Base-by-base conservation (phyloP, 2,888 invertebrate genomes). In the Sycophila texana region DNA sequence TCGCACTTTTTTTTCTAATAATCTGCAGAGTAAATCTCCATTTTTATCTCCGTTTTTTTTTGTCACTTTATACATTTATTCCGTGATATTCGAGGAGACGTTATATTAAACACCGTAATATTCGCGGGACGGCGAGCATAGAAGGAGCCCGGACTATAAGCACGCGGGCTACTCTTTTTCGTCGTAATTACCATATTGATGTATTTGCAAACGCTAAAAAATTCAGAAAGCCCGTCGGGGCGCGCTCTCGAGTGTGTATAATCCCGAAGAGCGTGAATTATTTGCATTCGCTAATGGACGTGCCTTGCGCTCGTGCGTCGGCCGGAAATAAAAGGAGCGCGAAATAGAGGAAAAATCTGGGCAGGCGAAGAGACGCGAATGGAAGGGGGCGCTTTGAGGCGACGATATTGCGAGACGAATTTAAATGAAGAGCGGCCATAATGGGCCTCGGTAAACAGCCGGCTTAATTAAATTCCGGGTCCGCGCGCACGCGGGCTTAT, bases 211-310 rank as follows among this genome's bases (percentile, higher is more conserved):
- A 14, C 22, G 53, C 13, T 73, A 67, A 73, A 73, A 77, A 61
- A 77, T 71, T 57, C 71, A 71, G 57, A 13, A 7, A 22, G 53
- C 16, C 53, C 7, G 16, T 2, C 47, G n/a, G 10, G 39, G 12
- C 16, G 75, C 61, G 39, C 39, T 39, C 39, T 39, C 39, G 39
- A 39, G 53, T 16, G 22, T 61, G 30, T 55, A 73, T 78, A 70
- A 74, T 74, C 70, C 65, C 22, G 63, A n/a, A 20, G 67, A 61
- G 22, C 65, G 58, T 79, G 74, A 79, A 79, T 79, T 79, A 79
- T 74, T 79, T 74, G 79, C 70, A 71, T 70, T 71, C 39, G 79
- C 74, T 79, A 79, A 79, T 79, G 79, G 79, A 74, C 16, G 60
- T 55, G 22, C 26, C 22, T 14, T 18, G 74, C 49, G 16, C 47